Evolutionary conservation across 2,888 invertebrate species (phyloP).

Genomic region (Hirtodrosophila histrioides): DNA sequence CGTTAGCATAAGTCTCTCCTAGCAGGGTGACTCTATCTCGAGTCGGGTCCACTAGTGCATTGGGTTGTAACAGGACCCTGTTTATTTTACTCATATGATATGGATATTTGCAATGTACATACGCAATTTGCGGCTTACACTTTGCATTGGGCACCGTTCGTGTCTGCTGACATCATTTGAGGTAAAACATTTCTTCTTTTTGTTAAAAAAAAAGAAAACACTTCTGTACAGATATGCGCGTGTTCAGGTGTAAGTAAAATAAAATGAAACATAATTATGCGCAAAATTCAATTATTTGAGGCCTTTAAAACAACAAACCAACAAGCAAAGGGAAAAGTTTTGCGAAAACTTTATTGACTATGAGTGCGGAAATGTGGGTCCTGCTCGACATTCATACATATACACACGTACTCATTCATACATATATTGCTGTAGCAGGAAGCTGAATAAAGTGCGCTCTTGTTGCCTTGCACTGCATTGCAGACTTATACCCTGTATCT

Average conservation of each 20-base stretch:
- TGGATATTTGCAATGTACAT: constrained; percentile 2
- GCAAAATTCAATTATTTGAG: constrained; percentile 69
- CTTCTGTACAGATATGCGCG: background rate
- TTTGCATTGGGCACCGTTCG: background rate
- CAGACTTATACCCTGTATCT: too few species aligned
- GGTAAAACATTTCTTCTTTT: too few species aligned
- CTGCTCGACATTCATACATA: background rate
- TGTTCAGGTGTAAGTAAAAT: constrained; percentile 23
- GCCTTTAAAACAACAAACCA: constrained; percentile 56
- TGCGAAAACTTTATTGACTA: constrained; percentile 4
- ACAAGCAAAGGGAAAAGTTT: constrained; percentile 15
- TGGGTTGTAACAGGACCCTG: too few species aligned
- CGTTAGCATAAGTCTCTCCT: too few species aligned
- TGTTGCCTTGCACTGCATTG: too few species aligned
- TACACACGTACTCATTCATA: too few species aligned
- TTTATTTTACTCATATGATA: background rate
- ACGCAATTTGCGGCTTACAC: background rate
- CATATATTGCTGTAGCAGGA: background rate
- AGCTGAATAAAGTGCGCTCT: constrained; percentile 2
- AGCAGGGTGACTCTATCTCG: too few species aligned
- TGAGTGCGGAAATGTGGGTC: constrained; percentile 2
- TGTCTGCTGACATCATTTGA: too few species aligned
- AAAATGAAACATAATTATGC: constrained; percentile 48
- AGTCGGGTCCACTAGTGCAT: too few species aligned
- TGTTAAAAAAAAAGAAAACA: background rate